Percentiles rank a stretch among this genome's conserved stretches.
phyloP scores from a whole-genome alignment of 2,888 invertebrate species.

The Megaustenia siamemsis region DNA sequence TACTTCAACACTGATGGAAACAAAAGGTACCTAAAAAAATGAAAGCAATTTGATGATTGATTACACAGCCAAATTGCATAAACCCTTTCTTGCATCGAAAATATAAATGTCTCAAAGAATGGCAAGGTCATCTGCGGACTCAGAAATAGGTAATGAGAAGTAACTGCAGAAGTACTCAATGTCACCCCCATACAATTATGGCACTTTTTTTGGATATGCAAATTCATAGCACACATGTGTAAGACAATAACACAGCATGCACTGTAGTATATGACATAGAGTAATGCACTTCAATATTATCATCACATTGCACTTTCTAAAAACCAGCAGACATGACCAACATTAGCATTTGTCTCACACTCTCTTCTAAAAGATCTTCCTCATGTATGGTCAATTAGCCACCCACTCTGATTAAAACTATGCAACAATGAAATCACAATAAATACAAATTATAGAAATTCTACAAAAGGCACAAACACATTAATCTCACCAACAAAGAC shows the following conservation, averaged over 20 bases:
- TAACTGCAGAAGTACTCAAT: background rate
- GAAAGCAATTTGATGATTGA: too few species aligned
- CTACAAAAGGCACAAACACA: background rate
- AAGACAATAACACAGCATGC: background rate
- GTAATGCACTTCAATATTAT: constrained; percentile 22
- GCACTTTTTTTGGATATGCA: constrained; percentile 21
- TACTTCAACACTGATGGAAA: too few species aligned
- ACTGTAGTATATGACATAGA: background rate
- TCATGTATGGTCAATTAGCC: background rate
- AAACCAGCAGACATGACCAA: background rate
- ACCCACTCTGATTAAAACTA: background rate
- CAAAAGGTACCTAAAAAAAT: too few species aligned
- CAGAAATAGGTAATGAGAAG: background rate
- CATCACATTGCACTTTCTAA: background rate
- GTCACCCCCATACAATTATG: constrained; percentile 17
- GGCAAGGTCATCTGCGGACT: background rate
- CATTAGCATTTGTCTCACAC: background rate
- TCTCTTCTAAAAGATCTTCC: background rate
- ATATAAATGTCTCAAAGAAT: background rate
- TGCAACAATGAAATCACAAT: background rate
- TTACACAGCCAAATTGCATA: background rate
- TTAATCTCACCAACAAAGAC: background rate
- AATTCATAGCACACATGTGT: background rate
- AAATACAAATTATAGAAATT: background rate
- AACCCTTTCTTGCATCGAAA: background rate